Base-by-base conservation (phyloP, 2,888 invertebrate species). In the Orthosia incerta region DNA sequence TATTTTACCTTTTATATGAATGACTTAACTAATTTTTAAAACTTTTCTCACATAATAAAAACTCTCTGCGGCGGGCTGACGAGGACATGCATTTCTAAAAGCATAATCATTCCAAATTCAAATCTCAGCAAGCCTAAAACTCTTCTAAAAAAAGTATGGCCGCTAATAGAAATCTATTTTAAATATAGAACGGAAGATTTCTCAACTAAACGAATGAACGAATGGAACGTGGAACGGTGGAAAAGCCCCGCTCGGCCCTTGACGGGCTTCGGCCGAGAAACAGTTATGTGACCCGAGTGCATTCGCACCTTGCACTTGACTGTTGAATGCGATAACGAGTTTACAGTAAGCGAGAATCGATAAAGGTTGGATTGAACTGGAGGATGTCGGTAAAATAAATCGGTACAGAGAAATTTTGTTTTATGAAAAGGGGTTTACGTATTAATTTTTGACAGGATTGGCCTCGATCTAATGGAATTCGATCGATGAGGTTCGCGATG, bases 261-360 rank as follows among this genome's bases (percentile, higher is more conserved):
- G 65, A n/a, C 59, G 61, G 82, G 73, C 80, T 80, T 82, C 84
- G 63, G 55, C 79, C 69, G 65, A 82, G 79, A 71, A 79, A 86
- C 89, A 71, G 89, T 88, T 88, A 80, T 39, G 12, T 72, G 85
- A 79, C 85, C 86, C 46, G 74, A 81, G 78, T 78, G 78, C 85
- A 85, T 79, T 76, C 65, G 67, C 76, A 77, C 80, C 82, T 85
- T 86, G 77, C 67, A 69, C 77, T 84, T 75, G 83, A 74, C 46
- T 66, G 56, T 61, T 67, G 55, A 50, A 48, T 75, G 50, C 11
- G 12, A 56, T 46, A 67, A 50, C 61, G 39, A 72, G 55, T 63
- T 53, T n/a, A 20, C 39, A n/a, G 59, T 45, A 1, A 59, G 31
- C 64, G 51, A 51, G 23, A 79, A 63, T 61, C 55, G 55, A 20